phyloP scores from a whole-genome alignment of 2,888 invertebrate species.

The Orgyia antiqua region DNA sequence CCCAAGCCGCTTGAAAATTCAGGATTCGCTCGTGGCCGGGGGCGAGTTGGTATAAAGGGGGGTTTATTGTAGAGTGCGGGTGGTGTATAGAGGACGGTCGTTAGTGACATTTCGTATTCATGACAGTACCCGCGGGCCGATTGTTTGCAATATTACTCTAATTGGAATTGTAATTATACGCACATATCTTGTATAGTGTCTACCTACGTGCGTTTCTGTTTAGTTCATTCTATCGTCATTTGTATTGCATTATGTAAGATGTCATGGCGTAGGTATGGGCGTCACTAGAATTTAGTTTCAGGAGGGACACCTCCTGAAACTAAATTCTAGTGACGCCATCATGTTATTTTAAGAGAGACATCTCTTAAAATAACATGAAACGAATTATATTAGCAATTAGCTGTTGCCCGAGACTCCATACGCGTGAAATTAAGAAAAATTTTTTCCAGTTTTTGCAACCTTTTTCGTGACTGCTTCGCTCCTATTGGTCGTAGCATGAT shows the following conservation, averaged over 20 bases:
- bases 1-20: constrained; percentile 66
- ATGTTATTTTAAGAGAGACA: too few relatives aligned
- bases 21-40: constrained; percentile 46
- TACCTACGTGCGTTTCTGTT: constrained; percentile 40
- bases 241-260: constrained; percentile 6
- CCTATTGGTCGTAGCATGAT: too few relatives aligned
- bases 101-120: constrained; percentile 78
- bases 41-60: constrained; percentile 15
- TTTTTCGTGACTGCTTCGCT: too few relatives aligned
- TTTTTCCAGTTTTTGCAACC: too few relatives aligned
- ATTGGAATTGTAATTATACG: constrained; percentile 75
- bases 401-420: too few relatives aligned
- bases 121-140: constrained; percentile 72
- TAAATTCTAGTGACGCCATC: too few relatives aligned
- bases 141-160: constrained; percentile 78
- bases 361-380: too few relatives aligned
- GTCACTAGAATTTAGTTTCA: too few relatives aligned
- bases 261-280: too few relatives aligned
- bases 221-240: constrained; percentile 25
- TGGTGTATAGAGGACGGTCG: constrained; percentile 48
- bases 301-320: too few relatives aligned
- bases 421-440: too few relatives aligned
- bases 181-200: constrained; percentile 51
- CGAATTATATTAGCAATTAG: too few relatives aligned
- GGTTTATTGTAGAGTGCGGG: constrained; percentile 6